Evolutionary conservation across 64 coral and sea anemone species (phyloP).

Genomic region (Acropora tenuis): DNA sequence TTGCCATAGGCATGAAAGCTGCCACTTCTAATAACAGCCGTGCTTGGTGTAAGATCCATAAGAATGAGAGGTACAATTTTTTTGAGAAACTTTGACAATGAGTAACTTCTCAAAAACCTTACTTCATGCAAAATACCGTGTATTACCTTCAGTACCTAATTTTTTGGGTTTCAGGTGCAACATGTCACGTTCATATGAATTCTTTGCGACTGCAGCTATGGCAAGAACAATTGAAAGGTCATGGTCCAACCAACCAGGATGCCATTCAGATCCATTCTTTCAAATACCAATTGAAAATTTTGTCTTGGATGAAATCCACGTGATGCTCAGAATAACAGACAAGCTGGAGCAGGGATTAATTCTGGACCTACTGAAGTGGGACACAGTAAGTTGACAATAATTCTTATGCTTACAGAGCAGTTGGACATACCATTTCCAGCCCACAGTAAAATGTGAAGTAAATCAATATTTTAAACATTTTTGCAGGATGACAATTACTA

Average conservation of each 20-base stretch:
- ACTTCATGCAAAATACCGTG: neutral
- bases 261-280: conserved; percentile 42
- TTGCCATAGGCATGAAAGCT: conserved; percentile 67
- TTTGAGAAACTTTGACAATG: neutral
- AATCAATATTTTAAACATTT: neutral
- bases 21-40: conserved; percentile 49
- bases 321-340: conserved; percentile 57
- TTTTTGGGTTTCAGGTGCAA: conserved; percentile 39
- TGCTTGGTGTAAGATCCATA: conserved; percentile 63
- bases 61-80: conserved; percentile 50
- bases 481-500: conserved; percentile 16
- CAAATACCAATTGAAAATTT: conserved; percentile 42
- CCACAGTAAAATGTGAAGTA: neutral
- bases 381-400: conserved; percentile 17
- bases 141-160: neutral
- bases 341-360: conserved; percentile 53
- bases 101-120: neutral
- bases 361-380: conserved; percentile 54
- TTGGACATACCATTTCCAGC: neutral
- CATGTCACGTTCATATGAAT: conserved; percentile 28
- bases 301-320: conserved; percentile 45
- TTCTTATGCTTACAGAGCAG: neutral
- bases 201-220: conserved; percentile 6
- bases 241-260: conserved; percentile 53
- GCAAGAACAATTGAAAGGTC: neutral